phyloP scores from a whole-genome alignment of 2,888 invertebrate genomes.

The Coecobrya sp. region DNA sequence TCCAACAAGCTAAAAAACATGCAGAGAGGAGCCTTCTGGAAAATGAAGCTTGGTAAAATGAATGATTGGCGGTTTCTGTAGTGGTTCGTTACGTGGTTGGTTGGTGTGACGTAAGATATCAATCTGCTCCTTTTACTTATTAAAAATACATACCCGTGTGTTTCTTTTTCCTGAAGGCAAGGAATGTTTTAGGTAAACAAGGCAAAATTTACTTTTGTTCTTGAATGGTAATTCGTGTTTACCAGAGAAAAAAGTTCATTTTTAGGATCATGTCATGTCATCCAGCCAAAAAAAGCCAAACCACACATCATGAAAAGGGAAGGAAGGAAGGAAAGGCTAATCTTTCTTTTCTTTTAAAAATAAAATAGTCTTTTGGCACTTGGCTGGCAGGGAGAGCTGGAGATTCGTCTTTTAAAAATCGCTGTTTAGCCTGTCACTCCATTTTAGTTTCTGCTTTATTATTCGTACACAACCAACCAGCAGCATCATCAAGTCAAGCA shows the following conservation, averaged over 20 bases:
- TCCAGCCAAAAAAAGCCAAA: slow-evolving; percentile 18
- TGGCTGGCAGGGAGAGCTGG: slow-evolving; percentile 12
- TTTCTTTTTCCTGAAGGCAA: background rate
- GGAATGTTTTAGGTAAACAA: slow-evolving; percentile 63
- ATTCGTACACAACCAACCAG: slow-evolving; percentile 16
- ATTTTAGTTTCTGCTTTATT: slow-evolving; percentile 3
- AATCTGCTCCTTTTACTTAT: slow-evolving; percentile 4
- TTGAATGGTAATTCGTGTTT: background rate
- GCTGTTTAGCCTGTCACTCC: slow-evolving; percentile 32
- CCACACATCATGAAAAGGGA: background rate
- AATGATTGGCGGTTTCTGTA: slow-evolving; percentile 34
- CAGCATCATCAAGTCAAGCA: slow-evolving; percentile 35
- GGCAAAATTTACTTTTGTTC: slow-evolving; percentile 1
- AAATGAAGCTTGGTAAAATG: slow-evolving; percentile 13
- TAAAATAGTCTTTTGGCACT: slow-evolving; percentile 31
- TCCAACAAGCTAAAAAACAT: slow-evolving; percentile 47
- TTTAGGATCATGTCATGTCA: slow-evolving; percentile 70
- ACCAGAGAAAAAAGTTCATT: slow-evolving; percentile 59
- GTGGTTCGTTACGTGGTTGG: background rate
- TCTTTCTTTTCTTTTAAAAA: slow-evolving; percentile 11
- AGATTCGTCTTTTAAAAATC: slow-evolving; percentile 15
- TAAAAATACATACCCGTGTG: background rate
- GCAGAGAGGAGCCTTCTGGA: slow-evolving; percentile 12
- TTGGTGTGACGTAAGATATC: slow-evolving; percentile 40
- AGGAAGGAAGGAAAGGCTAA: background rate